Conservation (phyloP, 2,113 vertebrate genomes). For the Catagonus wagneri region DNA sequence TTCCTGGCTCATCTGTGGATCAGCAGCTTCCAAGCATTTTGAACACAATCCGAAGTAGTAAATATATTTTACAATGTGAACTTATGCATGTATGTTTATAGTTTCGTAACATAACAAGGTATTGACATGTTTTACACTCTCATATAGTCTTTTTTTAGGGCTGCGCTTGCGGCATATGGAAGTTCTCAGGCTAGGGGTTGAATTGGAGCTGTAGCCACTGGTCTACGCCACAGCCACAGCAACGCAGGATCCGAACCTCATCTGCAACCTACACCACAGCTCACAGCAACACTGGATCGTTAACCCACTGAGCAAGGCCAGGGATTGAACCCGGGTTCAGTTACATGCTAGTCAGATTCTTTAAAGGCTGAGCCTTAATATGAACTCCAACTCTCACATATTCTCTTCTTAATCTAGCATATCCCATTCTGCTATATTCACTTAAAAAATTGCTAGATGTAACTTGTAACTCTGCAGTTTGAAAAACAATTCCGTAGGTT, state of each 20-base stretch:
- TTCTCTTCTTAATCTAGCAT: conserved; percentile 21
- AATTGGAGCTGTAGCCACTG: too few species aligned
- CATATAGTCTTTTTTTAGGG: background rate
- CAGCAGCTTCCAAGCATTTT: background rate
- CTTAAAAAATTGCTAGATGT: background rate
- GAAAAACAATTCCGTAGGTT: conserved; percentile 8
- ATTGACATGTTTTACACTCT: background rate
- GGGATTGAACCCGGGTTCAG: too few species aligned
- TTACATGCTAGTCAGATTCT: too few species aligned
- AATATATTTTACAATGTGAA: background rate
- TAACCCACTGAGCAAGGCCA: too few species aligned
- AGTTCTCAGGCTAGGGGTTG: too few species aligned
- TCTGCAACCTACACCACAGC: too few species aligned
- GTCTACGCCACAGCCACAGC: too few species aligned
- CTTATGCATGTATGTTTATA: background rate
- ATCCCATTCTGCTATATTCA: background rate
- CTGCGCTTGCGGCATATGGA: too few species aligned
- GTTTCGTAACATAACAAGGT: conserved; percentile 36
- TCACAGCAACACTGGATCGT: too few species aligned
- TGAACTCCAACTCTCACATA: background rate
- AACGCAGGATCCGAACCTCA: too few species aligned
- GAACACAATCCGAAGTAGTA: background rate
- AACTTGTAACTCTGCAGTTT: background rate
- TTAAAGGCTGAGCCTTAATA: too few species aligned
- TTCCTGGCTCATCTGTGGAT: background rate